These are phyloP conservation scores for Masnerella sp. DNA, from an alignment of 2,888 invertebrate genomes.

Conservation along the genomic window DNA sequence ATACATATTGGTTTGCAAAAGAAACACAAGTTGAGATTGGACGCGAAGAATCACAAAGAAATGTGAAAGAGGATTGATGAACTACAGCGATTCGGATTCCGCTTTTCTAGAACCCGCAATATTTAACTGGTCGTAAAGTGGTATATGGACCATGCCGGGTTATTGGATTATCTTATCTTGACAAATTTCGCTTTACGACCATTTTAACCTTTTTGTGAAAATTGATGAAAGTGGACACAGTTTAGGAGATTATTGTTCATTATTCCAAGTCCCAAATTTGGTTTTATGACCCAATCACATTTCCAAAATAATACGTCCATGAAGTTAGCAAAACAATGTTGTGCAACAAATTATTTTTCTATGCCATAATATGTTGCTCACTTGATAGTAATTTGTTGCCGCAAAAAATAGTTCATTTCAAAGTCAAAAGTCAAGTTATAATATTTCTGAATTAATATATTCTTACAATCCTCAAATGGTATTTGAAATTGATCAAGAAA, in stretches of 20 bases:
- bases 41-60: constrained; percentile 9
- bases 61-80: not conserved
- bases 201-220: constrained; percentile 5
- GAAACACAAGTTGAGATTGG: constrained; percentile 5
- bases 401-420: no score
- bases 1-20: not conserved
- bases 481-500: no score
- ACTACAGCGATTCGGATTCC: not conserved
- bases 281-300: no score
- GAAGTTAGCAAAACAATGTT: no score
- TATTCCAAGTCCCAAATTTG: no score
- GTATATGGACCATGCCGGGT: constrained; percentile 15
- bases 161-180: constrained; percentile 28
- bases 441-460: no score
- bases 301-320: no score
- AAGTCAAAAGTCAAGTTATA: no score
- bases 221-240: not conserved
- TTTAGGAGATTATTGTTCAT: constrained; percentile 9
- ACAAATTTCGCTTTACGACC: constrained; percentile 16
- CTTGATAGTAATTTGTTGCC: no score
- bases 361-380: no score
- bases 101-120: constrained; percentile 16
- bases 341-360: no score
- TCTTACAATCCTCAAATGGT: no score
- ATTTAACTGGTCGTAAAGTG: constrained; percentile 30